Percentiles rank a stretch among this genome's conserved stretches.
Conservation (phyloP, 2,113 vertebrate genomes). For the Alaudala cheleensis region DNA sequence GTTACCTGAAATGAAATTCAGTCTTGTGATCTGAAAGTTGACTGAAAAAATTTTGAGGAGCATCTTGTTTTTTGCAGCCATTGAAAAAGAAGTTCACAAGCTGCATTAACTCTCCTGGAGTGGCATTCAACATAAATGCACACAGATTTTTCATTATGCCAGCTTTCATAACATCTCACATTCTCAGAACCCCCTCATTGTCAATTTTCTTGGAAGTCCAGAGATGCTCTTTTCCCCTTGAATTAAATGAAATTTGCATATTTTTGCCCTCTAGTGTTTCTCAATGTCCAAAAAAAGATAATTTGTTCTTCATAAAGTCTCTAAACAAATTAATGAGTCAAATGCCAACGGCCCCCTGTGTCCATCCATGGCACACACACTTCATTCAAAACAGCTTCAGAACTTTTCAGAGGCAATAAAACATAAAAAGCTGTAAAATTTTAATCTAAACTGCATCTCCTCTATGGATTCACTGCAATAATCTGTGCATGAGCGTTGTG, state of each 20-base stretch:
- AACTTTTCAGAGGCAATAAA: neutral
- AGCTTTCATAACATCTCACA: neutral
- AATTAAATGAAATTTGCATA: neutral
- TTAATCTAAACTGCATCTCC: neutral
- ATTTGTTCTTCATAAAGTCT: neutral
- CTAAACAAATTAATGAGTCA: neutral
- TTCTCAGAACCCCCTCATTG: neutral
- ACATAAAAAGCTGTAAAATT: neutral
- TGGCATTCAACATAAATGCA: neutral
- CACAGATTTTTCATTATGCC: neutral
- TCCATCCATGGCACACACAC: neutral
- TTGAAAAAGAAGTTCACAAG: neutral
- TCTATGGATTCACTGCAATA: neutral
- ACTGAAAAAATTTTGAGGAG: neutral
- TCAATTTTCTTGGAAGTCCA: neutral
- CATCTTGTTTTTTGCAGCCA: neutral
- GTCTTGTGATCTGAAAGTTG: neutral
- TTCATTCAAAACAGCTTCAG: neutral
- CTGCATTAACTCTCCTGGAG: neutral
- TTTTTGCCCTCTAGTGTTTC: neutral
- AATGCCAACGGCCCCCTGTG: neutral
- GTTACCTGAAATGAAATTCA: neutral
- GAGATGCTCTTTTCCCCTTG: neutral
- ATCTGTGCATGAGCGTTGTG: neutral
- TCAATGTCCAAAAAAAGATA: neutral